phyloP scores from a whole-genome alignment of 2,888 invertebrate genomes.

The Hydrotaea diabolus region DNA sequence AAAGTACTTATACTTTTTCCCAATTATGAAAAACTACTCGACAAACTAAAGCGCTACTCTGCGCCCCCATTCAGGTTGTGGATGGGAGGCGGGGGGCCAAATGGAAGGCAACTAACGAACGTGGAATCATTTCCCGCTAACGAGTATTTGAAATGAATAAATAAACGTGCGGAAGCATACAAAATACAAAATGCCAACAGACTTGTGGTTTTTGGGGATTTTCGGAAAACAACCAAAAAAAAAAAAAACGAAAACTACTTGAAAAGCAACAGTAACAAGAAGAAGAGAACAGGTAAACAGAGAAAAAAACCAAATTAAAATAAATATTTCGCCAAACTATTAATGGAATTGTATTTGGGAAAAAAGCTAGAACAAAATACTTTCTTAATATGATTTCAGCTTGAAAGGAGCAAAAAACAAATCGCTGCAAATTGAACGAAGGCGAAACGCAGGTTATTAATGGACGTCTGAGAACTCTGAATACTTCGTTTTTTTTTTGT shows the following conservation, averaged over 20 bases:
- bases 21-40: constrained; percentile 57
- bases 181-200: neutral
- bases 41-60: constrained; percentile 29
- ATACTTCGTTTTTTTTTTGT: no score
- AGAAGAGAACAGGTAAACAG: neutral
- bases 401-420: no score
- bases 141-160: constrained; percentile 52
- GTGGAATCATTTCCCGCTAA: constrained; percentile 33
- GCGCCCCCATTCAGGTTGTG: neutral
- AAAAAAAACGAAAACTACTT: no score
- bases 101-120: neutral
- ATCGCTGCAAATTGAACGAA: no score
- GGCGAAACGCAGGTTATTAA: no score
- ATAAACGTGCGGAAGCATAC: constrained; percentile 51
- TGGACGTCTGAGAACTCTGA: no score
- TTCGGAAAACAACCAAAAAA: neutral
- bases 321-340: constrained; percentile 48
- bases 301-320: neutral
- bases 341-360: constrained; percentile 35
- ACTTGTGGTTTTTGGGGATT: constrained; percentile 6
- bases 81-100: neutral
- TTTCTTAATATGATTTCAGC: neutral
- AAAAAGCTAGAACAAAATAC: neutral
- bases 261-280: constrained; percentile 20
- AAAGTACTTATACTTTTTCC: constrained; percentile 45